Evolutionary conservation across 2,888 invertebrate genomes (phyloP), one percentile per base, ranked within the genome.

Genomic region (Neoitamus cyanurus): DNA sequence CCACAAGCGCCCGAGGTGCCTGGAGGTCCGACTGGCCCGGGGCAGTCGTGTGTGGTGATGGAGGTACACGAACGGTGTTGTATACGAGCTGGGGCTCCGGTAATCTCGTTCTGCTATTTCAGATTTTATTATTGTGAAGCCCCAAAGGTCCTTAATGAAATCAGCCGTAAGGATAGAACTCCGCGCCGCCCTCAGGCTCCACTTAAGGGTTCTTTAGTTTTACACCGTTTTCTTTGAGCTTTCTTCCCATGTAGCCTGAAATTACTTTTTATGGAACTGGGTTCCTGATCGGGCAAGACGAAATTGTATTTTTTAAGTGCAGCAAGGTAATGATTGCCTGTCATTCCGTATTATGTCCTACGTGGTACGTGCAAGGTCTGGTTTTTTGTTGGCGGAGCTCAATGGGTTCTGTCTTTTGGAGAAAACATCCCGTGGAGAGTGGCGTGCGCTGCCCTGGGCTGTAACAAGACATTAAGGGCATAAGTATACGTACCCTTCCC

Each of bases 21-120:
- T 20, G 7, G 58, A 58, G 58, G 25, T 11, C 58, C 58, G 15
- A 15, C 58, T 58, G 11, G 25, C 58, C 58, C 58, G 15, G 58
- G 58, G 9, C 58, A 58, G 20, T 20, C 25, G 9, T 58, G 58
- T 58, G 58, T 58, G 58, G 58, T 25, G 25, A 58, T 25, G 11
- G 58, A 6, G 25, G n/a, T 2, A 46, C 2, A 11, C 7, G 34
- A 34, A 7, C 2, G n/a, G n/a, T 7, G 20, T 58, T 58, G 58
- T 58, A 58, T 58, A 58, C 3, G 25, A 58, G 58, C 15, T 58
- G 58, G 20, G 25, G 58, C 20, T 58, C 28, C 46, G 28, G 77
- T 77, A 77, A 77, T 77, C 77, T 77, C 77, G 46, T 77, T 77
- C 77, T 28, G 46, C 46, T 77, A 77, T 77, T 77, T 77, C 77